Evolutionary conservation across 2,888 invertebrate genomes (phyloP).

Genomic region (Drosophila helvetica): DNA sequence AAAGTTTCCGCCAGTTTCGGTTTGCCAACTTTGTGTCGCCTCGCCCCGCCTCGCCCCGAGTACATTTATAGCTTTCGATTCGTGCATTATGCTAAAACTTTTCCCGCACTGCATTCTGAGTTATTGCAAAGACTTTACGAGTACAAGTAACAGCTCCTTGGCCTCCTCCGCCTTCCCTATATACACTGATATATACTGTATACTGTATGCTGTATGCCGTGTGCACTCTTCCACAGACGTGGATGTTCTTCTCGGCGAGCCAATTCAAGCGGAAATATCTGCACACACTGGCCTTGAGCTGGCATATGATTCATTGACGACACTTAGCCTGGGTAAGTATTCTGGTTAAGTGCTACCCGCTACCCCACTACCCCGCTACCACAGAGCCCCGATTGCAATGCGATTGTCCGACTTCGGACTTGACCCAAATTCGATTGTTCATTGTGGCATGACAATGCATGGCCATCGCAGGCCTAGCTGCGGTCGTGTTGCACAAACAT

Average conservation of each 20-base stretch:
- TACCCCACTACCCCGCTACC: neutral
- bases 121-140: constrained; percentile 47
- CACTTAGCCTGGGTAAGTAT: constrained; percentile 88
- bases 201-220: constrained; percentile 11
- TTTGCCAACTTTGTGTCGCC: constrained; percentile 38
- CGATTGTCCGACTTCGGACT: constrained; percentile 48
- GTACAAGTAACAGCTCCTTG: neutral
- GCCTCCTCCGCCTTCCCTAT: neutral
- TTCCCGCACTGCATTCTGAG: constrained; percentile 59
- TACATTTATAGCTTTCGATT: constrained; percentile 62
- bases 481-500: constrained; percentile 37
- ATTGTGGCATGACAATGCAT: constrained; percentile 21
- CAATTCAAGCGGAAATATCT: constrained; percentile 90
- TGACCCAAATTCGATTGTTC: constrained; percentile 60
- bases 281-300: constrained; percentile 90
- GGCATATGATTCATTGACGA: constrained; percentile 88
- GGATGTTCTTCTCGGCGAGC: constrained; percentile 89
- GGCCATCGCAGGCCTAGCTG: constrained; percentile 29
- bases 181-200: constrained; percentile 28
- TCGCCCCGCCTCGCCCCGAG: constrained; percentile 16
- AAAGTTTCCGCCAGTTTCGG: constrained; percentile 46
- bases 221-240: constrained; percentile 85
- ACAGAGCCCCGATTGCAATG: constrained; percentile 27
- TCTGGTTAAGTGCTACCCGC: constrained; percentile 46
- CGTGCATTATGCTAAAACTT: constrained; percentile 67